Percentiles rank a stretch among this genome's conserved stretches.
phyloP scores from a whole-genome alignment of 2,888 invertebrate genomes.

The Pegoplata infirma region DNA sequence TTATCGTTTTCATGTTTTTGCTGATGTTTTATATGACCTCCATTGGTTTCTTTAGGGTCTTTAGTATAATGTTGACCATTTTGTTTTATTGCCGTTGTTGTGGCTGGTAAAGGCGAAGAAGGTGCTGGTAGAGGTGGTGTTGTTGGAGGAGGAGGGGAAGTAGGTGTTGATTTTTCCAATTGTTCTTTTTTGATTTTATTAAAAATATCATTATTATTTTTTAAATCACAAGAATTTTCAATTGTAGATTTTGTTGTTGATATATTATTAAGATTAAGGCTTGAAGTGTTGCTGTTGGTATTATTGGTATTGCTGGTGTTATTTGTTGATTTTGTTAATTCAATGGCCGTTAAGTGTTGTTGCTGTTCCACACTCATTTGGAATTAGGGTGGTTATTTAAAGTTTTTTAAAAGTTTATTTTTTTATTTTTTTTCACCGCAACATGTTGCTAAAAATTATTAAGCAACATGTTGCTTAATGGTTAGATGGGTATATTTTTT shows the following conservation, averaged over 20 bases:
- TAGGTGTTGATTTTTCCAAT: conserved; percentile 4
- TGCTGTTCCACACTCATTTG: conserved; percentile 61
- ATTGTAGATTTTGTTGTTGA: neutral
- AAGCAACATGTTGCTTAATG: neutral
- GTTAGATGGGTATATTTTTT: neutral
- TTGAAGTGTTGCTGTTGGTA: conserved; percentile 39
- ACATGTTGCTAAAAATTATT: conserved; percentile 14
- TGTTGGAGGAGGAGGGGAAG: neutral
- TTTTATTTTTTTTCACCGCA: neutral
- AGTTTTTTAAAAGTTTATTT: conserved; percentile 14
- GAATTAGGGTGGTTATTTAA: no score
- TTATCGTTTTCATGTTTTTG: conserved; percentile 55
- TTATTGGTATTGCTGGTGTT: conserved; percentile 48
- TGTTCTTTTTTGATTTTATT: conserved; percentile 46
- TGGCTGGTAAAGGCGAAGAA: neutral
- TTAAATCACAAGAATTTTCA: conserved; percentile 36
- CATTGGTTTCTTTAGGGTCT: conserved; percentile 51
- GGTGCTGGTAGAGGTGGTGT: no score
- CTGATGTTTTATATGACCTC: conserved; percentile 46
- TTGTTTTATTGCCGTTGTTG: conserved; percentile 51
- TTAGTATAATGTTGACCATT: conserved; percentile 64
- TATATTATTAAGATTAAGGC: conserved; percentile 34
- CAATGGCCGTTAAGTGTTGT: conserved; percentile 63
- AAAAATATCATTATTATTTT: conserved; percentile 47
- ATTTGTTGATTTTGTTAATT: conserved; percentile 58